Evolutionary conservation across 2,113 vertebrate species (phyloP).

Genomic region (Tachysurus fulvidraco): DNA sequence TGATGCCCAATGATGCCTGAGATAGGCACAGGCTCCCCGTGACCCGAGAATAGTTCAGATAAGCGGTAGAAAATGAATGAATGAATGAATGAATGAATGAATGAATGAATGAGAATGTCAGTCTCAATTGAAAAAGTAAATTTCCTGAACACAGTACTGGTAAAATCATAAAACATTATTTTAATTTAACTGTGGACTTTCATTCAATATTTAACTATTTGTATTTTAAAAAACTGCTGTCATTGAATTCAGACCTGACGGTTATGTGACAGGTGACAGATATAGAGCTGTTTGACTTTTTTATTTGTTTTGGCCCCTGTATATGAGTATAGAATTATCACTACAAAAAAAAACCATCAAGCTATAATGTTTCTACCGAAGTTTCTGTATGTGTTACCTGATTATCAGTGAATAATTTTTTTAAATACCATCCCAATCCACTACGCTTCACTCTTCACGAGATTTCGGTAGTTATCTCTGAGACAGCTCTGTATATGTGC

Average conservation of each 20-base stretch:
- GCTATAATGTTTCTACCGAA: background rate
- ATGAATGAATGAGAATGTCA: too few species aligned
- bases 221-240: background rate
- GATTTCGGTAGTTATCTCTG: constrained; percentile 24
- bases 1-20: too few species aligned
- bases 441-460: background rate
- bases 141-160: too few species aligned
- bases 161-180: background rate
- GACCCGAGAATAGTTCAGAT: too few species aligned
- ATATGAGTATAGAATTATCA: background rate
- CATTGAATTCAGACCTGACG: background rate
- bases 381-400: background rate
- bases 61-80: too few species aligned
- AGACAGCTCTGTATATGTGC: constrained; percentile 37
- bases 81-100: too few species aligned
- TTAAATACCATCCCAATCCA: background rate
- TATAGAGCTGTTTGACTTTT: background rate
- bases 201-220: background rate
- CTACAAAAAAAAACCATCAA: background rate
- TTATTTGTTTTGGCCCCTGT: background rate
- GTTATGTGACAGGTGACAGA: background rate
- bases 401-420: background rate
- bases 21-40: too few species aligned
- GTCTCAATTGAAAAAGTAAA: too few species aligned
- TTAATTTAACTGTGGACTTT: background rate